These are phyloP conservation scores for Corydoras maculifer DNA, from an alignment of 2,113 vertebrate species.

Conservation along the genomic window DNA sequence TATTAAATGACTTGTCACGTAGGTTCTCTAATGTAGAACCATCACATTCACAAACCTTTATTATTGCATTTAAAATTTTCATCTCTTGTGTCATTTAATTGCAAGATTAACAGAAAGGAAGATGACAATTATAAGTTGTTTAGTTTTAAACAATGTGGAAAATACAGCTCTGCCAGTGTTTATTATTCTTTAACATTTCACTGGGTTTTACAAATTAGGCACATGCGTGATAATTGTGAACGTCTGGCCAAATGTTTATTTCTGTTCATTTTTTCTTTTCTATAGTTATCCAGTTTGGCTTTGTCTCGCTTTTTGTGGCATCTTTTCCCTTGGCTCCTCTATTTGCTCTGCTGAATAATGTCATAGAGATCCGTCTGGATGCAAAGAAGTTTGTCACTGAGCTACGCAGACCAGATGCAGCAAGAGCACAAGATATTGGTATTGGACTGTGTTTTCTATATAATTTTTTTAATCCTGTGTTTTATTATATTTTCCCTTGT, in stretches of 20 bases:
- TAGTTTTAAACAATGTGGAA: too few species aligned
- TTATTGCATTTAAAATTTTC: too few species aligned
- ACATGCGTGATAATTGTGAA: constrained; percentile 2
- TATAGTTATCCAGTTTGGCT: constrained; percentile 97
- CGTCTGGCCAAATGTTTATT: neutral
- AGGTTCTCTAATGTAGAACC: neutral
- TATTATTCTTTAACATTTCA: neutral
- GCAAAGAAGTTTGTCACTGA: constrained; percentile 96
- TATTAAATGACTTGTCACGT: too few species aligned
- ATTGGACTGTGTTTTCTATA: constrained; percentile 8
- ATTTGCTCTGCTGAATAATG: constrained; percentile 94
- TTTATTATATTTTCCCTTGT: too few species aligned
- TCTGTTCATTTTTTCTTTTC: constrained; percentile 32
- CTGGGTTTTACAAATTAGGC: neutral
- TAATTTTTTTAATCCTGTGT: too few species aligned
- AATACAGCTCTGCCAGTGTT: neutral
- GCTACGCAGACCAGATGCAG: constrained; percentile 83
- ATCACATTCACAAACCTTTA: neutral
- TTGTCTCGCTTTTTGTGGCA: constrained; percentile 95
- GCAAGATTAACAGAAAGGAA: too few species aligned
- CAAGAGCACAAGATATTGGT: constrained; percentile 93
- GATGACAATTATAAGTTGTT: too few species aligned
- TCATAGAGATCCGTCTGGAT: constrained; percentile 93
- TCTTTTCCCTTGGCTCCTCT: constrained; percentile 95
- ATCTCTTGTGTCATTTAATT: too few species aligned